These are phyloP conservation scores for Callyntrura sp. DNA, from an alignment of 2,888 invertebrate species.

Conservation along the genomic window DNA sequence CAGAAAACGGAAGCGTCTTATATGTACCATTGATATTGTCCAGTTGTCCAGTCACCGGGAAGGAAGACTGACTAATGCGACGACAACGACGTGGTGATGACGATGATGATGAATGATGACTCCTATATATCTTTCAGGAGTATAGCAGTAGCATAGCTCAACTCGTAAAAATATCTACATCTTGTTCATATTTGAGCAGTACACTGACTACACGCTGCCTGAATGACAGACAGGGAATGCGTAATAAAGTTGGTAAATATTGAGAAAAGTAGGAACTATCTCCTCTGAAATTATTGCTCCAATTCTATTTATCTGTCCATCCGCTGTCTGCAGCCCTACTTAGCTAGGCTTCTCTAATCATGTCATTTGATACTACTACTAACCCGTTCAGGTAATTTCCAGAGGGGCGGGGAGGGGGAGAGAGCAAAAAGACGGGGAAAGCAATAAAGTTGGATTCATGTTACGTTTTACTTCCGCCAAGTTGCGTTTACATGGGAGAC, in stretches of 20 bases:
- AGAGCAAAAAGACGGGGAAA: not conserved
- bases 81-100: no score
- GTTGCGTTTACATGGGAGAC: no score
- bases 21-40: no score
- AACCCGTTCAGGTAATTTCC: slow-evolving; percentile 26
- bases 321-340: not conserved
- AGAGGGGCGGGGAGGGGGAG: not conserved
- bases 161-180: no score
- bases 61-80: no score
- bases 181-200: no score
- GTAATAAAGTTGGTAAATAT: slow-evolving; percentile 61
- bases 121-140: no score
- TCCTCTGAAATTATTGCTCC: not conserved
- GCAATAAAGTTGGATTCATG: not conserved
- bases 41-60: no score
- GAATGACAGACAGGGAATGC: not conserved
- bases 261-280: slow-evolving; percentile 53
- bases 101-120: no score
- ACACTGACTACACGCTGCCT: no score
- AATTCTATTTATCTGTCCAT: not conserved
- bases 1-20: no score
- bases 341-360: slow-evolving; percentile 16
- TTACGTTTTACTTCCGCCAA: not conserved
- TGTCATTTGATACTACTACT: slow-evolving; percentile 46
- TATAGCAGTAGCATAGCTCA: no score